Percentiles rank a stretch among this genome's conserved stretches.
Evolutionary conservation across 2,888 invertebrate species (phyloP).

Genomic region (Leptinotarsa juncta): DNA sequence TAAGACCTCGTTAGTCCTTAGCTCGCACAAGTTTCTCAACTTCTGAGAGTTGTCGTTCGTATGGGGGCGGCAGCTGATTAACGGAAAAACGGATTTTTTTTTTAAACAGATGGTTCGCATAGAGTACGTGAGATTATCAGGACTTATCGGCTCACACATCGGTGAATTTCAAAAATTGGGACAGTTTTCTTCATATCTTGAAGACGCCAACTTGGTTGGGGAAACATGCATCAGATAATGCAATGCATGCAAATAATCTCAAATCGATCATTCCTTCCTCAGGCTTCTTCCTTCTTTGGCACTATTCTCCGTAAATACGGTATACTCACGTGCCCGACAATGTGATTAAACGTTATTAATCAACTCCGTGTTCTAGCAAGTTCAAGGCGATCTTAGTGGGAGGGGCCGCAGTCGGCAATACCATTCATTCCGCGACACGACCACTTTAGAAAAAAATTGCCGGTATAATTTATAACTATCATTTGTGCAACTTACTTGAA

Average conservation of each 20-base stretch:
- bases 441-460: constrained; percentile 21
- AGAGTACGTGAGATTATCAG: too few relatives aligned
- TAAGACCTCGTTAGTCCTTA: too few relatives aligned
- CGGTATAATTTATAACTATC: constrained; percentile 13
- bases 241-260: background rate
- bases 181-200: too few relatives aligned
- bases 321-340: constrained; percentile 41
- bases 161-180: too few relatives aligned
- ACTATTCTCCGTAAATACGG: constrained; percentile 23
- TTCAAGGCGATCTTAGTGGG: constrained; percentile 42
- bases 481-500: constrained; percentile 9
- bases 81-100: too few relatives aligned
- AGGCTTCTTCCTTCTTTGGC: constrained; percentile 23
- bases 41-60: too few relatives aligned
- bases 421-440: constrained; percentile 23
- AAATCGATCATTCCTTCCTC: background rate
- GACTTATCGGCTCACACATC: too few relatives aligned
- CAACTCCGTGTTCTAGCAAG: constrained; percentile 40
- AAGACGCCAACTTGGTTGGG: too few relatives aligned
- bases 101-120: too few relatives aligned
- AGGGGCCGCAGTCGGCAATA: constrained; percentile 27
- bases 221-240: too few relatives aligned
- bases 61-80: too few relatives aligned
- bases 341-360: constrained; percentile 43
- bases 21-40: too few relatives aligned